Percentiles rank a stretch among this genome's conserved stretches.
Evolutionary conservation across 2,113 vertebrate genomes (phyloP).

Genomic region (Epinephelus moara): DNA sequence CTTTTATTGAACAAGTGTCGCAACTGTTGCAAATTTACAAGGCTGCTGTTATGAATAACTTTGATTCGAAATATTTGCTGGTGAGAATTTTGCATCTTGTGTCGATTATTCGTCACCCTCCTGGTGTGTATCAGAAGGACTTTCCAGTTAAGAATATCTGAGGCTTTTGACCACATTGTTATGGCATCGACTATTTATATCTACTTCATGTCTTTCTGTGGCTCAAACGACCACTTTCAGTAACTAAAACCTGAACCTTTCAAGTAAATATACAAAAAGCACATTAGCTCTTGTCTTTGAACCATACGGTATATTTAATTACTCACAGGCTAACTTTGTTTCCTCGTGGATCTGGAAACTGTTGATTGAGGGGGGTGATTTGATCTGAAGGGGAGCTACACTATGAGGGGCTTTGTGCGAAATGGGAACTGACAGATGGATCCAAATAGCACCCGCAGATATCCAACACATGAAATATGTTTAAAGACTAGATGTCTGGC

Average conservation of each 20-base stretch:
- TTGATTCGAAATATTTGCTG: too few relatives aligned
- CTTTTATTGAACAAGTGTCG: too few relatives aligned
- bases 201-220: conserved; percentile 13
- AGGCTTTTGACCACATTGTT: conserved; percentile 27
- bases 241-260: conserved; percentile 46
- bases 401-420: conserved; percentile 28
- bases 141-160: conserved; percentile 2
- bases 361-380: conserved; percentile 59
- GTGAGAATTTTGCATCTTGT: too few relatives aligned
- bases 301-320: conserved; percentile 54
- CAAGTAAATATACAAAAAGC: conserved; percentile 54
- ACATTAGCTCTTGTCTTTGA: conserved; percentile 57
- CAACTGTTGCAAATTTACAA: too few relatives aligned
- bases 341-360: conserved; percentile 56
- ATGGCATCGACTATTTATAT: conserved; percentile 27
- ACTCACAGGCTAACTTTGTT: conserved; percentile 50
- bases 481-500: conserved; percentile 49
- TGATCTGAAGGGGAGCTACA: conserved; percentile 34
- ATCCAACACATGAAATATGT: conserved; percentile 60
- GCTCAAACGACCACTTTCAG: conserved; percentile 34
- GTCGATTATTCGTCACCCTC: too few relatives aligned
- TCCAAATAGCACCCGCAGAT: conserved; percentile 51
- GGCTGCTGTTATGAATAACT: too few relatives aligned
- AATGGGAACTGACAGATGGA: conserved; percentile 55
- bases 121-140: background rate